Conservation (phyloP, 64 coral and sea anemone genomes). For the Orbicella faveolata region DNA sequence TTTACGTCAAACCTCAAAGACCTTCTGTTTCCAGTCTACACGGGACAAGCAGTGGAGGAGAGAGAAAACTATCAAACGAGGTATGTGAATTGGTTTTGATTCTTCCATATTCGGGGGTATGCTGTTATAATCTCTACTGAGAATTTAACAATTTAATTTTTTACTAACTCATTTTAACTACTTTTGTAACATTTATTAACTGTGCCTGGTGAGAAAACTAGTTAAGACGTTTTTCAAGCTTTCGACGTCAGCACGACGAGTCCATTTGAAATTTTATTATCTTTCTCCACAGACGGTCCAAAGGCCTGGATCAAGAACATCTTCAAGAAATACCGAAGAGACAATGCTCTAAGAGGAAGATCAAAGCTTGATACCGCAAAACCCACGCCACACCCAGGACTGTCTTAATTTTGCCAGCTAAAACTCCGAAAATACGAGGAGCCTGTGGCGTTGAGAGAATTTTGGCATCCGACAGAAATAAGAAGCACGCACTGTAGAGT, state of each 20-base stretch:
- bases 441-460: too few relatives aligned
- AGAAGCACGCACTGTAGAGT: too few relatives aligned
- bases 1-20: slow-evolving; percentile 52
- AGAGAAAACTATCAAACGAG: slow-evolving; percentile 39
- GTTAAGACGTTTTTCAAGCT: too few relatives aligned
- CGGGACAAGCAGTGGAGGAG: background rate
- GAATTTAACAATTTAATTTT: background rate
- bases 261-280: background rate
- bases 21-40: slow-evolving; percentile 49
- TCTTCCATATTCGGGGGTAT: background rate
- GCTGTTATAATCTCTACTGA: background rate
- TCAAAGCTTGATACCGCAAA: background rate
- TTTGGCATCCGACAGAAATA: too few relatives aligned
- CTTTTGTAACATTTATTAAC: too few relatives aligned
- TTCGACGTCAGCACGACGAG: too few relatives aligned
- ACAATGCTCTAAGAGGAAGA: background rate
- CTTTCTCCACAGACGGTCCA: slow-evolving; percentile 3
- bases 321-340: slow-evolving; percentile 30
- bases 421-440: too few relatives aligned
- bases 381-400: background rate
- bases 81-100: background rate
- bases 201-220: too few relatives aligned
- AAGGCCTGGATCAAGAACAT: background rate
- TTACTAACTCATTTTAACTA: too few relatives aligned
- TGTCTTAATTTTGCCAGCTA: too few relatives aligned